A percentile compares a stretch with the other conserved stretches of the same genome.
phyloP scores from a whole-genome alignment of 1,140 invertebrate genomes.

The Stegodyphus mimosarum region DNA sequence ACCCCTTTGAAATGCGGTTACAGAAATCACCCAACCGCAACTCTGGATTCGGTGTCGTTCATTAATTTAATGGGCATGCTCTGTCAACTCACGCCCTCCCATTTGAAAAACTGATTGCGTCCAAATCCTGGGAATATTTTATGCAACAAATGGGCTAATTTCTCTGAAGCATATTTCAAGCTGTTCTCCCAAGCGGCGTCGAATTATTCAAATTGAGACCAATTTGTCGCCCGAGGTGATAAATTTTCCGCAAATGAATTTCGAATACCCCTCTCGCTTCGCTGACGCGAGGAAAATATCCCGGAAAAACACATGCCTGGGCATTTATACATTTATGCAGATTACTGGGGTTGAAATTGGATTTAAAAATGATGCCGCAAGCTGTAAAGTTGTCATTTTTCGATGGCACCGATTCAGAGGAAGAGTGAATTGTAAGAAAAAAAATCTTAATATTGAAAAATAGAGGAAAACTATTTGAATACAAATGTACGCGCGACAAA shows the following conservation, averaged over 20 bases:
- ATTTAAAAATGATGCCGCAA: conserved; percentile 15
- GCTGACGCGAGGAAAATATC: neutral
- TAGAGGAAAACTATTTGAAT: no score
- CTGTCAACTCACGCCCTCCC: conserved; percentile 1
- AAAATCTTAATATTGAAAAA: no score
- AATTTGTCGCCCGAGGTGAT: conserved; percentile 48
- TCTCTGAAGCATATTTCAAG: conserved; percentile 2
- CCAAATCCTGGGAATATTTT: conserved; percentile 17
- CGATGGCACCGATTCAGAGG: conserved; percentile 5
- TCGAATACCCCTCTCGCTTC: conserved; percentile 22
- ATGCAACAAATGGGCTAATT: conserved; percentile 48
- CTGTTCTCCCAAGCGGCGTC: neutral
- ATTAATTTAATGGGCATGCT: conserved; percentile 27
- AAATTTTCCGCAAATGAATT: conserved; percentile 57
- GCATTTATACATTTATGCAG: conserved; percentile 56
- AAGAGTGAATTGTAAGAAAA: no score
- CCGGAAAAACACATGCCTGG: neutral
- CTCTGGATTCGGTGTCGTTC: neutral
- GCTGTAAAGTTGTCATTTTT: neutral
- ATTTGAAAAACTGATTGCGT: conserved; percentile 19
- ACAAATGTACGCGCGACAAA: no score
- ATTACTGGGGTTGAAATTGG: conserved; percentile 29
- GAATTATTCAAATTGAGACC: conserved; percentile 50
- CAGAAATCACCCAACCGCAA: neutral
- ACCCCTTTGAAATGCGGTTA: no score